phyloP scores from a whole-genome alignment of 2,113 vertebrate species.

The Oreochromis aureus region DNA sequence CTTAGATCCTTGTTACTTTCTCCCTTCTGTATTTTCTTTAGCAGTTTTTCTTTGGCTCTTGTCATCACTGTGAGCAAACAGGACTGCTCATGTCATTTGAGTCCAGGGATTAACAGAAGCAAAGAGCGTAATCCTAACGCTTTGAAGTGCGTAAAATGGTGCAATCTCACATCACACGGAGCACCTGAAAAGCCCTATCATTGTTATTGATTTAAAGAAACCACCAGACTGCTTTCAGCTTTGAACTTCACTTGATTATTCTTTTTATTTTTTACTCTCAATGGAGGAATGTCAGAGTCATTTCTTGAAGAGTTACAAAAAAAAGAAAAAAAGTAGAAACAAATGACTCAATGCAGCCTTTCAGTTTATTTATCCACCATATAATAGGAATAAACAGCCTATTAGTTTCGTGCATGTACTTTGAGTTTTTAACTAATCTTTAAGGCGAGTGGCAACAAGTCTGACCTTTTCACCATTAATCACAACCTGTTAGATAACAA shows the following conservation, averaged over 20 bases:
- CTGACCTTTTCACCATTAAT: neutral
- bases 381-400: conserved; percentile 16
- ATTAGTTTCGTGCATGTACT: neutral
- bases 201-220: conserved; percentile 45
- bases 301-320: conserved; percentile 16
- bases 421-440: neutral
- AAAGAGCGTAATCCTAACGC: conserved; percentile 44
- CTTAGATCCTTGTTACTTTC: neutral
- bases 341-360: conserved; percentile 9
- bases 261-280: neutral
- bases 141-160: conserved; percentile 49
- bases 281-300: neutral
- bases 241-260: conserved; percentile 25
- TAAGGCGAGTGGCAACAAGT: conserved; percentile 35
- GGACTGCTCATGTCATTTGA: conserved; percentile 40
- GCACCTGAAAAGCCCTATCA: neutral
- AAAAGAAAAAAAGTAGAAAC: conserved; percentile 1
- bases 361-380: neutral
- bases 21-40: conserved; percentile 3
- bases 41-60: neutral
- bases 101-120: conserved; percentile 37
- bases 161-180: conserved; percentile 8
- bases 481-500: neutral
- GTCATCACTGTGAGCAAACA: conserved; percentile 1
- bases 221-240: neutral